Base-by-base conservation (phyloP, 23 tunicate genomes). In the Styela clava region DNA sequence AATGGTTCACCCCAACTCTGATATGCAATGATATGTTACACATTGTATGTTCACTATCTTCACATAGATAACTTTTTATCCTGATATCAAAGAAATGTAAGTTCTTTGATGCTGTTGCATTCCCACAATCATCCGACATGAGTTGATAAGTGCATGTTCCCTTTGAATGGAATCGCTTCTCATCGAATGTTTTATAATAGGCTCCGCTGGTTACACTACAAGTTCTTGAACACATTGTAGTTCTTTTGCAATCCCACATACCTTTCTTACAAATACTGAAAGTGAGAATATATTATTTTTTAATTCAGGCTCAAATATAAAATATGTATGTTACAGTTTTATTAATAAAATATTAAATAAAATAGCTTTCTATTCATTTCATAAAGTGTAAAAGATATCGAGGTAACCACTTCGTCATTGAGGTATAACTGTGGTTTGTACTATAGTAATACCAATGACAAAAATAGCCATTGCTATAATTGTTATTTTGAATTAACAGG, bases 1-100 rank as follows among this genome's bases (percentile, higher is more conserved):
- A n/a, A n/a, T n/a, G n/a, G n/a, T n/a, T 76, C 37, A 76, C 81
- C 18, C 81, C 81, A 76, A 76, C 21, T 30, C 67, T 36, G n/a
- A 56, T 56, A 76, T 52, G 24, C 35, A 76, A 24, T 16, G 81
- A 37, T 23, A 76, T 52, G 31, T 76, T 76, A 64, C 81, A 76
- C 81, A 76, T 76, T 24, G 52, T 76, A 44, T n/a, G 52, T 1
- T 27, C 81, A 9, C 62, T 35, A 16, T 37, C 65, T 16, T 0
- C 0, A 29, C 81, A 76, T 37, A 64, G 24, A 52, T 76, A 64
- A 31, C 81, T 44, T 76, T 44, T 36, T 22, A 44, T 44, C 9
- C 37, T 33, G 64, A 76, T 76, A 21, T 76, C 81, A 76, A 76
- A 37, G n/a, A 33, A 76, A 76, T 52, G 37, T 76, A 52, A 21